phyloP scores from a whole-genome alignment of 2,797 vertebrate species.

The Danio kyathit region DNA sequence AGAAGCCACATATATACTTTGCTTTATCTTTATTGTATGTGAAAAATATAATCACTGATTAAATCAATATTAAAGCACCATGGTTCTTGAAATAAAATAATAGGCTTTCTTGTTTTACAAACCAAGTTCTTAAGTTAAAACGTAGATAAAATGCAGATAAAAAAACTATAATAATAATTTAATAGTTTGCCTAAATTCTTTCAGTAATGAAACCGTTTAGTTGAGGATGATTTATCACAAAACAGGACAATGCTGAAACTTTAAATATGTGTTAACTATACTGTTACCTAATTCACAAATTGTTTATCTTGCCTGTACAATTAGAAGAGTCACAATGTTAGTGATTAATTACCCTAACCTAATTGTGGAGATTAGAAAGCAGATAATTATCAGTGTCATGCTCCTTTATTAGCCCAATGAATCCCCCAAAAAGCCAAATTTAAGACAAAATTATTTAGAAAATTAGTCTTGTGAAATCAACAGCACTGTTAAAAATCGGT shows the following conservation, averaged over 20 bases:
- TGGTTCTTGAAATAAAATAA: background rate
- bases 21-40: background rate
- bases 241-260: background rate
- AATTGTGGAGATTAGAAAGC: background rate
- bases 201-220: background rate
- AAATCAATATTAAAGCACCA: background rate
- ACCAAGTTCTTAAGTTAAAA: background rate
- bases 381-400: background rate
- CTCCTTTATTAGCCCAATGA: background rate
- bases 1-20: background rate
- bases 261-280: background rate
- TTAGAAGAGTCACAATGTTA: background rate
- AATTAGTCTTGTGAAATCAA: background rate
- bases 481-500: background rate
- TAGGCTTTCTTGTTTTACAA: background rate
- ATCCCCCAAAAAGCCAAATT: background rate
- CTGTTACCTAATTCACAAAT: background rate
- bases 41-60: background rate
- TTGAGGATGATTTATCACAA: background rate
- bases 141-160: background rate
- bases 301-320: background rate
- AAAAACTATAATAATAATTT: background rate
- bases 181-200: background rate
- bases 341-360: background rate
- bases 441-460: background rate